Base-by-base conservation (phyloP, 1,140 invertebrate genomes). In the Hypothenemus hampei region DNA sequence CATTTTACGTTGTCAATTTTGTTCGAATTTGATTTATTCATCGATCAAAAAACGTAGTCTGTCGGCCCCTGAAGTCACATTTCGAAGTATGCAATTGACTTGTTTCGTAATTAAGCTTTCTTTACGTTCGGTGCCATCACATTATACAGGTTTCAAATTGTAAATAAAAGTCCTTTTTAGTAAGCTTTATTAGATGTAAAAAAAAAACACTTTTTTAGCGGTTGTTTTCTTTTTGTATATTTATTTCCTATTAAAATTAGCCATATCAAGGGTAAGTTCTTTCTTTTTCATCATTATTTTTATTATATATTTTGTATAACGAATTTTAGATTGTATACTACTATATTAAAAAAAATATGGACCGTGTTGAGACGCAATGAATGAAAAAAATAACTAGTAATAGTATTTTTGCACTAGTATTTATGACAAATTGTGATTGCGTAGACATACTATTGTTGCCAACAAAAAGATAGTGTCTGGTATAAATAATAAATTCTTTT, bases 331-430 rank as follows among this genome's bases (percentile, higher is more conserved):
- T 29, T 29, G n/a, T 29, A 56, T 56, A 62, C 51, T 48, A 50
- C 18, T 22, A 11, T 4, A 29, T 8, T 7, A 13, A 31, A n/a
- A 54, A 39, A 57, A 57, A 37, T 43, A 15, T 23, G 13, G 3
- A 16, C n/a, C 26, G n/a, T 29, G 26, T 7, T 29, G 26, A 29
- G 26, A 29, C 6, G 19, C 18, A 4, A 37, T 39, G 36, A 39
- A 39, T 6, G 13, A 37, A 50, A 57, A 54, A 37, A 52, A 58
- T 54, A 59, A 64, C 59, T 67, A 65, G 60, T 65, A 48, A 65
- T 66, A 66, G 66, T 68, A 68, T 68, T 68, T 68, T 68, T 68
- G 66, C 66, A 68, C 66, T 68, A 68, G 66, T 65, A 68, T 65
- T 65, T 65, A 65, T 65, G 61, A 62, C 59, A 61, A 62, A 57